phyloP scores from a whole-genome alignment of 2,113 vertebrate genomes.

The Anarrhichthys ocellatus region DNA sequence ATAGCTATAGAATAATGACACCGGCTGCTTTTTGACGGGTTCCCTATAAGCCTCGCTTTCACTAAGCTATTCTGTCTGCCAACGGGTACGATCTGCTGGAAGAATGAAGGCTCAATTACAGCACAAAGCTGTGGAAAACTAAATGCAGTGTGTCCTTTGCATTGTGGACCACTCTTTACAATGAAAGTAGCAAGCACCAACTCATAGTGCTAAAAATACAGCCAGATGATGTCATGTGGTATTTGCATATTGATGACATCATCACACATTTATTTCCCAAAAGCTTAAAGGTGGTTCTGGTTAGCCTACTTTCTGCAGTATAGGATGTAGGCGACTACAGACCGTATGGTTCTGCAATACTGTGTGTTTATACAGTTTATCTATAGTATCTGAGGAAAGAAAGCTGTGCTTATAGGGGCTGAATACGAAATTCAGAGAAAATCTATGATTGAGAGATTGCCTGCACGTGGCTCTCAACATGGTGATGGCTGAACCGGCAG shows the following conservation, averaged over 20 bases:
- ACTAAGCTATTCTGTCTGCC: background rate
- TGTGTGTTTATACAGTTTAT: background rate
- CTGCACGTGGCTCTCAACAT: background rate
- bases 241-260: background rate
- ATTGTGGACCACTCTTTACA: background rate
- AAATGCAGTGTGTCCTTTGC: background rate
- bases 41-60: background rate
- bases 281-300: too few relatives aligned
- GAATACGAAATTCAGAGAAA: background rate
- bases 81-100: background rate
- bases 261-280: background rate
- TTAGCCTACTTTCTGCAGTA: too few relatives aligned
- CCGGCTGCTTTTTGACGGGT: background rate
- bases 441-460: background rate
- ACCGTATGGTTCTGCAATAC: background rate
- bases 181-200: background rate
- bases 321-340: too few relatives aligned
- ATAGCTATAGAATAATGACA: background rate
- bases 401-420: slow-evolving; percentile 9
- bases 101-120: background rate
- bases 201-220: background rate
- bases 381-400: background rate
- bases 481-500: background rate
- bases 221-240: background rate
- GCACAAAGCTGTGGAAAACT: background rate